Evolutionary conservation across 2,888 invertebrate genomes (phyloP).

Genomic region (Amblyjoppa fuscipennis): DNA sequence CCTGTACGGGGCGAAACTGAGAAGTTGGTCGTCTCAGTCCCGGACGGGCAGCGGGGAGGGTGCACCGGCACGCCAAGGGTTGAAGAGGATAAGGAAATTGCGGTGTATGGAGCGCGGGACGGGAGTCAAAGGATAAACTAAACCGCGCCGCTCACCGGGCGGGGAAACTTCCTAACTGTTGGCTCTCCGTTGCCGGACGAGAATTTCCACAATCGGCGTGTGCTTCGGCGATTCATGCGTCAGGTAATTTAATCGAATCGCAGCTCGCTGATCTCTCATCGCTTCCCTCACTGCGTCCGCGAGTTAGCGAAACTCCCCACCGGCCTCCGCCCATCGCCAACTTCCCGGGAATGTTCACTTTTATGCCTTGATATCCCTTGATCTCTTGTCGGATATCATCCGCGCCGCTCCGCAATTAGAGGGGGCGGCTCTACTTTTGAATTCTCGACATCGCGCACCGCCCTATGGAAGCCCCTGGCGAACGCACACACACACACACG

Average conservation of each 20-base stretch:
- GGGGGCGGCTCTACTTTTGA: neutral
- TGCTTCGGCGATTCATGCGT: slow-evolving; percentile 59
- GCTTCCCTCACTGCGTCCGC: slow-evolving; percentile 3
- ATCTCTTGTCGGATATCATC: neutral
- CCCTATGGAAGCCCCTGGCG: neutral
- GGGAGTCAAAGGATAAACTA: slow-evolving; percentile 54
- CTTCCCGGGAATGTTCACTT: slow-evolving; percentile 39
- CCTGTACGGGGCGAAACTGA: slow-evolving; percentile 15
- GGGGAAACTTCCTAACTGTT: slow-evolving; percentile 59
- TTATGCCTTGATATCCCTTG: neutral
- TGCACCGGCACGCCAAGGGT: slow-evolving; percentile 31
- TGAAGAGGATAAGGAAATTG: slow-evolving; percentile 18
- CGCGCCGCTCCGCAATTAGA: neutral
- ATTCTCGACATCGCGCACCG: neutral
- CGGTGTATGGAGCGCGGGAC: slow-evolving; percentile 18
- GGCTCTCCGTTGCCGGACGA: slow-evolving; percentile 37
- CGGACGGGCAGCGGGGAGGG: slow-evolving; percentile 17
- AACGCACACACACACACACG: neutral
- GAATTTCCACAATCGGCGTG: slow-evolving; percentile 53
- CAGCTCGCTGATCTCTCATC: slow-evolving; percentile 9
- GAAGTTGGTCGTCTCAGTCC: slow-evolving; percentile 35
- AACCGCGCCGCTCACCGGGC: neutral
- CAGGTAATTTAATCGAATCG: slow-evolving; percentile 64
- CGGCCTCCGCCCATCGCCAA: neutral
- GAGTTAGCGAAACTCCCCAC: slow-evolving; percentile 4